These are phyloP conservation scores for Seira ritae DNA, from an alignment of 2,888 invertebrate genomes.

Conservation along the genomic window DNA sequence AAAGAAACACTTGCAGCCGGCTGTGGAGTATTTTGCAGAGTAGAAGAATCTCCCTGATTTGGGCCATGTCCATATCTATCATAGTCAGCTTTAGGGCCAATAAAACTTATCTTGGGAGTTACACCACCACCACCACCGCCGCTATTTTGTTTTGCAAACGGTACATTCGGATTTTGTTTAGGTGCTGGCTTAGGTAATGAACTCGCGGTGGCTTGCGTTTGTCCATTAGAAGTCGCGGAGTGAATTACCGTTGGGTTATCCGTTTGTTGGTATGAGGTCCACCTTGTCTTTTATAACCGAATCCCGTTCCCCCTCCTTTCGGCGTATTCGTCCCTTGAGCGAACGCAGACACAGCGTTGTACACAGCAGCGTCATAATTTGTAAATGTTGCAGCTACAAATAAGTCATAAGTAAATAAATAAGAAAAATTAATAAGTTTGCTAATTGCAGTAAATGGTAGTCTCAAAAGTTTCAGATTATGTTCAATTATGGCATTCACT, in stretches of 20 bases:
- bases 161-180: slow-evolving; percentile 20
- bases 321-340: slow-evolving; percentile 85
- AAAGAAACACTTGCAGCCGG: no score
- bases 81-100: slow-evolving; percentile 79
- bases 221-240: slow-evolving; percentile 73
- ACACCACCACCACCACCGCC: slow-evolving; percentile 22
- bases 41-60: slow-evolving; percentile 13
- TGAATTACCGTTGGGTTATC: slow-evolving; percentile 93
- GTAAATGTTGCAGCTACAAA: slow-evolving; percentile 75
- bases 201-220: slow-evolving; percentile 73
- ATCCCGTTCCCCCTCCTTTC: slow-evolving; percentile 76
- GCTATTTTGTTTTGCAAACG: slow-evolving; percentile 76
- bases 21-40: not conserved
- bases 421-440: not conserved
- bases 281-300: slow-evolving; percentile 72
- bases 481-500: no score
- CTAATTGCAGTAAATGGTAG: no score
- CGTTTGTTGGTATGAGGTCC: slow-evolving; percentile 75
- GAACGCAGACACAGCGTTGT: slow-evolving; percentile 96
- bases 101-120: slow-evolving; percentile 89
- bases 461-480: no score
- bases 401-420: not conserved
- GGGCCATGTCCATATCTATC: slow-evolving; percentile 55
- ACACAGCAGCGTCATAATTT: slow-evolving; percentile 96
- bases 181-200: not conserved